These are phyloP conservation scores for Platyscapa corneri DNA, from an alignment of 1,140 invertebrate species.

Conservation along the genomic window DNA sequence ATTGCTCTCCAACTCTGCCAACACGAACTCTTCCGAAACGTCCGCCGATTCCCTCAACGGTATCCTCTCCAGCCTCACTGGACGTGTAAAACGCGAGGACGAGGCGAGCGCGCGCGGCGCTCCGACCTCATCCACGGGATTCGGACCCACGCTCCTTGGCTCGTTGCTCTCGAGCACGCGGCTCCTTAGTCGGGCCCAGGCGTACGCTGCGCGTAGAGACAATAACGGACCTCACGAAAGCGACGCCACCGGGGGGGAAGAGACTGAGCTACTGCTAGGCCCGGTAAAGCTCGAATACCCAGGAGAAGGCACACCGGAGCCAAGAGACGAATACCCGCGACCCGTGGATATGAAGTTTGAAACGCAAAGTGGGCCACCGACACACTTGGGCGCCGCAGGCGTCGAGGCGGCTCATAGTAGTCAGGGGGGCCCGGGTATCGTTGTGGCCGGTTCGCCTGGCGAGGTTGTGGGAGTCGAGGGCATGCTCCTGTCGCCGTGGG, in stretches of 20 bases:
- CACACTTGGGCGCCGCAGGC: conserved; percentile 65
- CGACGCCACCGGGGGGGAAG: conserved; percentile 28
- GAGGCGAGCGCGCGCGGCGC: conserved; percentile 51
- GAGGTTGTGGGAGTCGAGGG: conserved; percentile 75
- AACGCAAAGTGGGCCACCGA: conserved; percentile 65
- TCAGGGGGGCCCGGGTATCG: conserved; percentile 63
- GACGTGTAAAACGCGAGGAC: conserved; percentile 64
- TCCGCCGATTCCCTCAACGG: conserved; percentile 64
- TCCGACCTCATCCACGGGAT: conserved; percentile 52
- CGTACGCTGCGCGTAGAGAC: neutral
- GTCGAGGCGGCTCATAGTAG: conserved; percentile 70
- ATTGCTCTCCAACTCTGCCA: conserved; percentile 55
- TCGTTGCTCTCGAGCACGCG: conserved; percentile 61
- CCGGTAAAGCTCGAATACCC: conserved; percentile 58
- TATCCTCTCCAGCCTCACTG: conserved; percentile 58
- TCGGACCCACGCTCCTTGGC: conserved; percentile 63
- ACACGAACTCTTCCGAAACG: conserved; percentile 40
- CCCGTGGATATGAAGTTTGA: conserved; percentile 72
- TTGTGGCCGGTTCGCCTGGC: conserved; percentile 64
- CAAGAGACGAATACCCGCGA: conserved; percentile 32
- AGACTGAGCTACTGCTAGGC: conserved; percentile 47
- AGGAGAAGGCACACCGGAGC: conserved; percentile 23
- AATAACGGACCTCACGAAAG: neutral
- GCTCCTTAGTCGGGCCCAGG: conserved; percentile 26
- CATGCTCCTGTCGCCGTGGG: conserved; percentile 76